Percentiles rank a stretch among this genome's conserved stretches.
These are phyloP conservation scores for Parapristionchus giblindavisi DNA, from an alignment of 2,888 invertebrate genomes.

Conservation along the genomic window DNA sequence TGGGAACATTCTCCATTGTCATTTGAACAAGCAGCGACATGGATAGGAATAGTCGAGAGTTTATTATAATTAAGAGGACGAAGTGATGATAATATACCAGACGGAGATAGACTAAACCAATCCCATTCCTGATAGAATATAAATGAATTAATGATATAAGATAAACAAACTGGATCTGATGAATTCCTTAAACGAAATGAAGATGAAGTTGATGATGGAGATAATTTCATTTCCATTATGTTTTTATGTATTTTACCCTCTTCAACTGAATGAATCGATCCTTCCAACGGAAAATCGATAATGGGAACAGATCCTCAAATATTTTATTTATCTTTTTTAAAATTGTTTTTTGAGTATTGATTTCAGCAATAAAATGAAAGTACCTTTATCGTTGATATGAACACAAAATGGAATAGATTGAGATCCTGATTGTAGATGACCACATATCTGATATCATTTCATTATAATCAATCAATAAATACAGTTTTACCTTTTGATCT, in stretches of 20 bases:
- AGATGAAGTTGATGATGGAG: slow-evolving; percentile 2
- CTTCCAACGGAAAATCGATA: background rate
- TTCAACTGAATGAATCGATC: slow-evolving; percentile 16
- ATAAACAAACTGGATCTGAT: slow-evolving; percentile 2
- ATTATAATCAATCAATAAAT: background rate
- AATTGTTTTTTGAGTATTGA: background rate
- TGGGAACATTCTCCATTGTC: background rate
- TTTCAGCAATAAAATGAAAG: background rate
- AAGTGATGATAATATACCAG: slow-evolving; percentile 15
- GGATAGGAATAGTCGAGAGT: background rate
- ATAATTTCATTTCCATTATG: background rate
- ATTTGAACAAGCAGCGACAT: slow-evolving; percentile 2
- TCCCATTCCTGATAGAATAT: slow-evolving; percentile 23
- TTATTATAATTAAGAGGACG: slow-evolving; percentile 18
- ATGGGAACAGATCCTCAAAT: slow-evolving; percentile 2
- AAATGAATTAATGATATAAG: background rate
- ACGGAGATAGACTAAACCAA: slow-evolving; percentile 26
- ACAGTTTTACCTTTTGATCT: background rate
- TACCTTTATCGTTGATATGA: background rate
- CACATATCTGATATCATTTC: slow-evolving; percentile 1
- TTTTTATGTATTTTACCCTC: background rate
- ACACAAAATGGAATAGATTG: slow-evolving; percentile 24
- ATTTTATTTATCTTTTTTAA: background rate
- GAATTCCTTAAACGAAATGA: background rate
- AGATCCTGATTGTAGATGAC: slow-evolving; percentile 27